These are phyloP conservation scores for Drosophila sulfurigaster DNA, from an alignment of 1,140 invertebrate genomes.

Conservation along the genomic window DNA sequence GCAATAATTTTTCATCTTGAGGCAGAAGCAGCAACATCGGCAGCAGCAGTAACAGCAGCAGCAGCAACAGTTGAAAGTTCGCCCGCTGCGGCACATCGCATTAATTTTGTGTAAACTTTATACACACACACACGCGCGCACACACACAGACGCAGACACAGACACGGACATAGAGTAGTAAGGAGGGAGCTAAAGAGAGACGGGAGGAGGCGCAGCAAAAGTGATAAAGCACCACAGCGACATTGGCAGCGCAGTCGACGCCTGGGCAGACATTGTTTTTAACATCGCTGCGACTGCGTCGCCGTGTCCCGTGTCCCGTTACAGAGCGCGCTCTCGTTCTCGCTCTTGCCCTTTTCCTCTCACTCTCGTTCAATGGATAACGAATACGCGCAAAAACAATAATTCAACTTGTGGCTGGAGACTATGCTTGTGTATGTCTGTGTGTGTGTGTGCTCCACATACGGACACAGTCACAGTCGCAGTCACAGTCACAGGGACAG, in stretches of 20 bases:
- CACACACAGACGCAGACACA: slow-evolving; percentile 25
- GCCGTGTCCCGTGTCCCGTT: slow-evolving; percentile 39
- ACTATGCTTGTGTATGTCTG: slow-evolving; percentile 13
- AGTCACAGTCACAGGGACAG: slow-evolving; percentile 55
- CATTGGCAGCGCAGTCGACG: slow-evolving; percentile 56
- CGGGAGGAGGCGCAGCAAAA: slow-evolving; percentile 33
- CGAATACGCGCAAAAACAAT: slow-evolving; percentile 75
- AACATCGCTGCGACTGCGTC: slow-evolving; percentile 77
- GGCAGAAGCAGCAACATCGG: slow-evolving; percentile 47
- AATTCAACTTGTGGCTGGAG: slow-evolving; percentile 75
- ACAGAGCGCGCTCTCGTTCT: slow-evolving; percentile 2
- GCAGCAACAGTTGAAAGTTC: slow-evolving; percentile 84
- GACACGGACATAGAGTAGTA: too few relatives aligned
- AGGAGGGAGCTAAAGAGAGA: not conserved
- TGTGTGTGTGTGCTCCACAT: slow-evolving; percentile 32
- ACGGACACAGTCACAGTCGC: slow-evolving; percentile 32
- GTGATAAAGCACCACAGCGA: slow-evolving; percentile 74
- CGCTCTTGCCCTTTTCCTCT: not conserved
- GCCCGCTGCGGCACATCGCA: slow-evolving; percentile 80
- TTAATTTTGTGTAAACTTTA: slow-evolving; percentile 77
- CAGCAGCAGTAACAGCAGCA: slow-evolving; percentile 40
- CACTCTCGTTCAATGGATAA: slow-evolving; percentile 13
- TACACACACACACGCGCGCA: slow-evolving; percentile 58
- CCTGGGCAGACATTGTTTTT: slow-evolving; percentile 76
- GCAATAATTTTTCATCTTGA: slow-evolving; percentile 85